Conservation (phyloP, 1,140 invertebrate genomes). For the Drosophila elegans region DNA sequence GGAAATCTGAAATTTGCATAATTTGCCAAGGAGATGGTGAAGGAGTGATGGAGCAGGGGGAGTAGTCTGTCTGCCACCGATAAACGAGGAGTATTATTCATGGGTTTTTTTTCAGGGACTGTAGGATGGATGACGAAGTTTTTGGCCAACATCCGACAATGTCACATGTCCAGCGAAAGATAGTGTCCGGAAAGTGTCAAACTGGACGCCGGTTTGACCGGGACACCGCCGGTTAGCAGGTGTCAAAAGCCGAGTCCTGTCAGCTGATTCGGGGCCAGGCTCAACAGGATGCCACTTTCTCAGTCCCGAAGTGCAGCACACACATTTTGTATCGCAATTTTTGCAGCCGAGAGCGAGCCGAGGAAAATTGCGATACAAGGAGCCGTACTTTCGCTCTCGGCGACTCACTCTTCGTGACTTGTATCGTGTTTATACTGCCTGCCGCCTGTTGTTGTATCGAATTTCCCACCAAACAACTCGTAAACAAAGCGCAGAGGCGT, state of each 20-base stretch:
- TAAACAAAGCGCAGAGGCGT: slow-evolving; percentile 81
- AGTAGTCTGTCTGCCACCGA: slow-evolving; percentile 44
- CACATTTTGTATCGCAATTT: slow-evolving; percentile 72
- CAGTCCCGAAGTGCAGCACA: neutral
- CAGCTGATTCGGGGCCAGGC: slow-evolving; percentile 47
- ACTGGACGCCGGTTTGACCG: slow-evolving; percentile 68
- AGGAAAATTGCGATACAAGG: slow-evolving; percentile 72
- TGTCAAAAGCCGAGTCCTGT: slow-evolving; percentile 53
- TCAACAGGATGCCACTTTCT: slow-evolving; percentile 66
- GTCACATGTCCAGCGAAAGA: slow-evolving; percentile 61
- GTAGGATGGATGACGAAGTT: slow-evolving; percentile 21
- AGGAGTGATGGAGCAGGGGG: neutral
- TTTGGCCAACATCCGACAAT: slow-evolving; percentile 39
- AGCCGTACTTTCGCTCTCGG: slow-evolving; percentile 67
- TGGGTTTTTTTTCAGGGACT: slow-evolving; percentile 20
- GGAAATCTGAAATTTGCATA: slow-evolving; percentile 83
- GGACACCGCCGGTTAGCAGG: slow-evolving; percentile 43
- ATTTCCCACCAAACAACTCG: slow-evolving; percentile 69
- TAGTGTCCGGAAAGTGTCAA: slow-evolving; percentile 71
- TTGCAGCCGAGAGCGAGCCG: slow-evolving; percentile 62
- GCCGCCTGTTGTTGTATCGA: slow-evolving; percentile 59
- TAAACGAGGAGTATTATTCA: slow-evolving; percentile 73
- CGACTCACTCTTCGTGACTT: slow-evolving; percentile 55
- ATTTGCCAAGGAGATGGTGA: slow-evolving; percentile 62
- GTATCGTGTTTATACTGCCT: slow-evolving; percentile 61